Percentiles rank a stretch among this genome's conserved stretches.
Conservation (phyloP, 1,140 invertebrate species). For the Doryteuthis pealeii region DNA sequence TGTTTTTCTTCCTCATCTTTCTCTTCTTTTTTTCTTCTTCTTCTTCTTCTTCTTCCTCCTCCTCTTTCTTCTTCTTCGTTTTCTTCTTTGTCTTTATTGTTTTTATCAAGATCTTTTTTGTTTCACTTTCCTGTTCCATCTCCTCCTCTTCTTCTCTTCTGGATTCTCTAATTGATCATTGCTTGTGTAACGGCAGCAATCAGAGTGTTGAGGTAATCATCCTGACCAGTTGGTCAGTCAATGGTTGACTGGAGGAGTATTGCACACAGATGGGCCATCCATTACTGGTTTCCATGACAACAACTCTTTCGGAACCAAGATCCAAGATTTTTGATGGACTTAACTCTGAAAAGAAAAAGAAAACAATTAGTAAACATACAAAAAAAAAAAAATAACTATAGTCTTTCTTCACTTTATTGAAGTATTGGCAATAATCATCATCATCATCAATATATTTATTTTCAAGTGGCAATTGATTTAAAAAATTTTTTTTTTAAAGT, state of each 20-base stretch:
- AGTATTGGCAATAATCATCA: too few relatives aligned
- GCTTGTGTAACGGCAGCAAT: background rate
- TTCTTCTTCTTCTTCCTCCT: slow-evolving; percentile 5
- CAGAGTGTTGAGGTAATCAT: background rate
- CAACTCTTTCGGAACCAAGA: too few relatives aligned
- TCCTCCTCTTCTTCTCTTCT: background rate
- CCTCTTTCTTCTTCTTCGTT: slow-evolving; percentile 14
- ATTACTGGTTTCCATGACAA: background rate
- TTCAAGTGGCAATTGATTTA: too few relatives aligned
- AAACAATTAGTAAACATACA: too few relatives aligned
- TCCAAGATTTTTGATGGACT: too few relatives aligned
- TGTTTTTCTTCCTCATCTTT: background rate
- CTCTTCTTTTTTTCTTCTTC: background rate
- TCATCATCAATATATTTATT: too few relatives aligned
- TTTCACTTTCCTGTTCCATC: background rate
- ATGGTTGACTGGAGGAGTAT: background rate
- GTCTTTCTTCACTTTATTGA: too few relatives aligned
- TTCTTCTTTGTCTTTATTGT: background rate
- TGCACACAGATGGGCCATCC: background rate
- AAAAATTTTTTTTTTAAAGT: too few relatives aligned
- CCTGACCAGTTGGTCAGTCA: background rate
- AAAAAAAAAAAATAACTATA: too few relatives aligned
- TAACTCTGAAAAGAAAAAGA: too few relatives aligned
- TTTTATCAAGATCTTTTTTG: background rate
- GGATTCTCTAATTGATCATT: background rate